A percentile compares a stretch with the other conserved stretches of the same genome.
Conservation (phyloP, 1,140 invertebrate species). For the Caenorhabditis briggsae region DNA sequence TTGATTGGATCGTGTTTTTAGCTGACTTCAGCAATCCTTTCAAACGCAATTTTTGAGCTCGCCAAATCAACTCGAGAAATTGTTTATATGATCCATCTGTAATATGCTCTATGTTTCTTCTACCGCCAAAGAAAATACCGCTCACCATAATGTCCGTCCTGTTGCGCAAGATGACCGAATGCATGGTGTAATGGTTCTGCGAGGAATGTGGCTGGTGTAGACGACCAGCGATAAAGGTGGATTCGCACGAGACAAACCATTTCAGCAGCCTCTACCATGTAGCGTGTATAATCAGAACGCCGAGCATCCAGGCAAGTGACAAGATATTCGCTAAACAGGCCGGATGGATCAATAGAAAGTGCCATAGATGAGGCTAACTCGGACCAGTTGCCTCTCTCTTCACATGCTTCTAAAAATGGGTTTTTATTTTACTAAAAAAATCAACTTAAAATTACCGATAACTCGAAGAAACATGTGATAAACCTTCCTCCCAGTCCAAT, state of each 20-base stretch:
- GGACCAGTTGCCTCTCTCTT: not conserved
- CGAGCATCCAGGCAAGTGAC: not conserved
- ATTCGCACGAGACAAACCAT: conserved; percentile 11
- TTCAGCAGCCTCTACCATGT: not conserved
- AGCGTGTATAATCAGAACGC: not conserved
- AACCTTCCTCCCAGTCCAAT: not conserved
- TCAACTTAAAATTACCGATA: not conserved
- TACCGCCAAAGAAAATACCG: not conserved
- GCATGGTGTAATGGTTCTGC: conserved; percentile 36
- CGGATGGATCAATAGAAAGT: not conserved
- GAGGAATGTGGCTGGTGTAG: conserved; percentile 4
- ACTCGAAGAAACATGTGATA: conserved; percentile 13
- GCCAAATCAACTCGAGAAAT: conserved; percentile 20
- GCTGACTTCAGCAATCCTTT: not conserved
- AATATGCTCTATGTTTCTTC: not conserved
- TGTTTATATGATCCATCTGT: conserved; percentile 11
- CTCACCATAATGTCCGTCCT: conserved; percentile 26
- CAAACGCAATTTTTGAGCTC: not conserved
- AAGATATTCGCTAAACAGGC: conserved; percentile 26
- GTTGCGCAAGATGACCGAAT: conserved; percentile 40
- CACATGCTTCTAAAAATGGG: conserved; percentile 11
- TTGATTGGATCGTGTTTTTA: not conserved
- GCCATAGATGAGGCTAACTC: not conserved
- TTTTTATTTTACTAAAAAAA: not conserved
- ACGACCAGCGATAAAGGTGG: conserved; percentile 30